Evolutionary conservation across 2,797 vertebrate genomes (phyloP), one percentile per base, ranked within the genome.

Genomic region (Uromys caudimaculatus): DNA sequence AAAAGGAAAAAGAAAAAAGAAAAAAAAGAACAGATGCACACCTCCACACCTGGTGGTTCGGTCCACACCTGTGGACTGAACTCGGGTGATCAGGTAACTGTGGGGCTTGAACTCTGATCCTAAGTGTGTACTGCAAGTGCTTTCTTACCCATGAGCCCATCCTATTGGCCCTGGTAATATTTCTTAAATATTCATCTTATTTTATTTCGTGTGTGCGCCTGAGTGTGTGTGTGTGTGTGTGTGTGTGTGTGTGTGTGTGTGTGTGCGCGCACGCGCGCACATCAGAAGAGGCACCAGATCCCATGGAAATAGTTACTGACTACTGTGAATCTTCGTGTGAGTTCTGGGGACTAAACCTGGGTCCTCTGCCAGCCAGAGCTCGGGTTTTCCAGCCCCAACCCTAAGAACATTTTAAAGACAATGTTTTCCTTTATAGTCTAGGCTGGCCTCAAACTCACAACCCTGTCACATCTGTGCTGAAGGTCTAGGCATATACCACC

Each of bases 251-350:
- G 4, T 21, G 3, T 1, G 11, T 6, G 9, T 14, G 44, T 4
- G 24, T 6, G 11, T 6, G 24, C 2, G 1, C 6, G 3, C 29
- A 13, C 2, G 27, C 16, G 24, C 12, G 13, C 24, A 3, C 24
- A 21, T 64, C 41, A 85, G 13, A 64, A 67, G 41, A 62, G 23
- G 24, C 16, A 64, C 24, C 38, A 23, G 10, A 47, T 83, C 60
- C 82, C 41, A 60, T 50, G 29, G 44, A 35, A 23, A 67, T 50
- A 62, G 41, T 84, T 62, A 62, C 27, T 35, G 60, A 50, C 19
- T 14, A 60, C 83, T 84, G 38, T 64, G 60, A 35, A 29, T 85
- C 44, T 83, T 58, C 8, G 17, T 62, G 56, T 24, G n/a, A n/a
- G 41, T 64, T 64, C 41, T 52, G 41, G 82, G 60, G 19, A 64